Evolutionary conservation across 2,113 vertebrate species (phyloP).

Genomic region (Megaceryle maxima): DNA sequence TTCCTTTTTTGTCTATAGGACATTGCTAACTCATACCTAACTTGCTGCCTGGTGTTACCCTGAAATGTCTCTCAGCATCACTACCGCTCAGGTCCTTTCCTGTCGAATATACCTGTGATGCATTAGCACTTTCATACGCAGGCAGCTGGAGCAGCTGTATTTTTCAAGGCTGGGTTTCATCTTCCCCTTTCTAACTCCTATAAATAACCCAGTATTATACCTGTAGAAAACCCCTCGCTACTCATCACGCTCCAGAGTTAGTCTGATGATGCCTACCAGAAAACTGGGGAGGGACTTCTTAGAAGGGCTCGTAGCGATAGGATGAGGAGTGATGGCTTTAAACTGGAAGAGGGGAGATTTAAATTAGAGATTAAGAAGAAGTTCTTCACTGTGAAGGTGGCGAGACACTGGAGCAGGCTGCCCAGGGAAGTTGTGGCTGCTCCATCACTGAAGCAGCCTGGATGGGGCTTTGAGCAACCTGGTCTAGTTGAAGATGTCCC

Average conservation of each 20-base stretch:
- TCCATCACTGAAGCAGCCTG: too few species aligned
- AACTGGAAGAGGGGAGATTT: too few species aligned
- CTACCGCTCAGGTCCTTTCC: not conserved
- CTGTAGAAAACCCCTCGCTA: not conserved
- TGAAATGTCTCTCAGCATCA: not conserved
- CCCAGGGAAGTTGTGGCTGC: too few species aligned
- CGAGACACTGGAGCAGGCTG: too few species aligned
- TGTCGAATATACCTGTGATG: not conserved
- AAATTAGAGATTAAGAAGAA: too few species aligned
- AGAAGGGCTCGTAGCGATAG: too few species aligned
- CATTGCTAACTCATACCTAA: not conserved
- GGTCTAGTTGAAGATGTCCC: too few species aligned
- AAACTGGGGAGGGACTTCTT: too few species aligned
- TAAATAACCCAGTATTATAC: not conserved
- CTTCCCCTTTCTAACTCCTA: not conserved
- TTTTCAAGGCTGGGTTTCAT: slow-evolving; percentile 3
- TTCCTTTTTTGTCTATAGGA: not conserved
- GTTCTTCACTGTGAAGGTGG: too few species aligned
- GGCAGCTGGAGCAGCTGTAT: not conserved
- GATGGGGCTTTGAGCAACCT: too few species aligned
- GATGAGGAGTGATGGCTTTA: too few species aligned
- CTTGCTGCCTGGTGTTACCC: not conserved
- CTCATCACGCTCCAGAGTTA: not conserved
- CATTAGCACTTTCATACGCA: not conserved
- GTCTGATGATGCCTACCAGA: not conserved